phyloP scores from a whole-genome alignment of 2,113 vertebrate species.

The Phylloscopus trochilus region DNA sequence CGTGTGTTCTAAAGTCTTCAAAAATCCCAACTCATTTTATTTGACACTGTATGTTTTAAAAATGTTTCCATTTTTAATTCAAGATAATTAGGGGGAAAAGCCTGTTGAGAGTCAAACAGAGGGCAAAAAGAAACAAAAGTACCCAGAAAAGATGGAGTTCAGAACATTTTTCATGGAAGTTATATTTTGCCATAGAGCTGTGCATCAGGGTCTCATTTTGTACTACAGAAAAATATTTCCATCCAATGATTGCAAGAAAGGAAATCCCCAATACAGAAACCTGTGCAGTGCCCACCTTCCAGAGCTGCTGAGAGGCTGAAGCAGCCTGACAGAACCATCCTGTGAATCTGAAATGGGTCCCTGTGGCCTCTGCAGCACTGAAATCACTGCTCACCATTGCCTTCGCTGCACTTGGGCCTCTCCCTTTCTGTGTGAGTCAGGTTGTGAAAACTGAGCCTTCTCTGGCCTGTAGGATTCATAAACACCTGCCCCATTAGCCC shows the following conservation, averaged over 20 bases:
- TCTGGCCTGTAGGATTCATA: background rate
- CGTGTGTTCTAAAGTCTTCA: background rate
- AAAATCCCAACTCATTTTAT: background rate
- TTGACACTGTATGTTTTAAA: background rate
- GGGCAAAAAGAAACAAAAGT: background rate
- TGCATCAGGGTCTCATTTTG: background rate
- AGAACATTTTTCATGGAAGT: background rate
- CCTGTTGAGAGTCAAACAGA: background rate
- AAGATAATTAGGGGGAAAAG: background rate
- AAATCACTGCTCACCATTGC: rapidly evolving
- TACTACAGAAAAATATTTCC: background rate
- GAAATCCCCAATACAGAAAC: background rate
- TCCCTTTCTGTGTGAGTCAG: background rate
- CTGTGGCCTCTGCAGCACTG: background rate
- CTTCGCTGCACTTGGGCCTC: background rate
- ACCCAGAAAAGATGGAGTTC: background rate
- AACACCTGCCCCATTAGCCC: conserved; percentile 42
- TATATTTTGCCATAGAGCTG: background rate
- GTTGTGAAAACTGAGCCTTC: conserved; percentile 35
- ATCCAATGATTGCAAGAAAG: background rate
- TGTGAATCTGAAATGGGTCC: background rate
- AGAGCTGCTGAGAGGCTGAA: background rate
- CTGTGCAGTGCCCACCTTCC: background rate
- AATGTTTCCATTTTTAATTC: background rate
- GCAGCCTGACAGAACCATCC: background rate